Percentiles rank a stretch among this genome's conserved stretches.
Conservation (phyloP, 2,797 vertebrate genomes). For the Enteromius afrohamiltoni region DNA sequence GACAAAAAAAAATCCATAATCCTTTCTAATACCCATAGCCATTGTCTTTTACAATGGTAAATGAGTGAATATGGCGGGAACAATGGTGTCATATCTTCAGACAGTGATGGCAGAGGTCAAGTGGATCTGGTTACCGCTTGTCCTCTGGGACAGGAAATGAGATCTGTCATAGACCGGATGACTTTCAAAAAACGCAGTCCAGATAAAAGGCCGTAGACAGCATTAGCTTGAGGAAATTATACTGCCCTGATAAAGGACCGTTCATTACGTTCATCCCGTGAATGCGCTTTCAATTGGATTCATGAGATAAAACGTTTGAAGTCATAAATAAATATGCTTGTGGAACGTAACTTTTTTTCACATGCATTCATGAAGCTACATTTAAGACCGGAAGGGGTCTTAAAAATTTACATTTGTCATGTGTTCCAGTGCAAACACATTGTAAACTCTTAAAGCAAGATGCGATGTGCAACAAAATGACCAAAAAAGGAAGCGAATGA, state of each 20-base stretch:
- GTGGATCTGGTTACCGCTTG: conserved; percentile 57
- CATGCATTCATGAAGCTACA: background rate
- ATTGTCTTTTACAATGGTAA: conserved; percentile 57
- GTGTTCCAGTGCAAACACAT: background rate
- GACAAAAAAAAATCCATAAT: conserved; percentile 55
- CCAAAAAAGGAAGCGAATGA: background rate
- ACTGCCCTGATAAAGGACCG: background rate
- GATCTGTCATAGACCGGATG: conserved; percentile 61
- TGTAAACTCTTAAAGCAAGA: background rate
- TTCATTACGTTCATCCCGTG: background rate
- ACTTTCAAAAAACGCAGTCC: conserved; percentile 50
- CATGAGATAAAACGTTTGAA: background rate
- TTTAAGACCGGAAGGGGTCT: background rate
- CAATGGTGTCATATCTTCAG: conserved; percentile 62
- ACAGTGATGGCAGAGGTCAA: conserved; percentile 52
- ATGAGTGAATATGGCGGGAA: conserved; percentile 60
- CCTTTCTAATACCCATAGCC: conserved; percentile 48
- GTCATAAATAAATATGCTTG: background rate
- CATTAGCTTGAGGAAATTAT: conserved; percentile 1
- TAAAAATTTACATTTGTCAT: background rate
- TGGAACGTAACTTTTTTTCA: background rate
- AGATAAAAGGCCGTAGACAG: conserved; percentile 31
- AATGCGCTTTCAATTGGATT: background rate
- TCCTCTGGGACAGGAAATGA: conserved; percentile 60
- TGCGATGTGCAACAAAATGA: background rate